These are phyloP conservation scores for Scolopax bukidnonensis DNA, from an alignment of 2,797 vertebrate species.

Conservation along the genomic window DNA sequence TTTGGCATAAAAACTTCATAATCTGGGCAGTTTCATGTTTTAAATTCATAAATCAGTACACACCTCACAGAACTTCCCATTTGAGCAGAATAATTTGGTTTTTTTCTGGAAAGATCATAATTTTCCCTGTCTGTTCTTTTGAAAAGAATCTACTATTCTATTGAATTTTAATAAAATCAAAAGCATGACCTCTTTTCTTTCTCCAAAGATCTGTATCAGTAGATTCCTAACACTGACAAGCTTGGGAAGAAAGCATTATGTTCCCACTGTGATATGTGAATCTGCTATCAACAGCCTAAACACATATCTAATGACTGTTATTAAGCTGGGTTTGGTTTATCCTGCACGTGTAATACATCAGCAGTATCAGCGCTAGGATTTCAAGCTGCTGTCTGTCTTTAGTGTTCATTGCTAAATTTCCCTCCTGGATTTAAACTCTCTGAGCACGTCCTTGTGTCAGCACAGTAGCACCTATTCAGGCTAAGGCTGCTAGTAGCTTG, in stretches of 20 bases:
- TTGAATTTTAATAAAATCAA: neutral
- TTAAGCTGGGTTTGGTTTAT: neutral
- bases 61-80: neutral
- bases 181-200: neutral
- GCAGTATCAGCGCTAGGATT: neutral
- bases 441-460: fast-evolving
- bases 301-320: neutral
- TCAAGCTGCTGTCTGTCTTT: neutral
- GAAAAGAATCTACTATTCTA: neutral
- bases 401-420: neutral
- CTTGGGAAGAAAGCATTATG: neutral
- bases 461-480: neutral
- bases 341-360: neutral
- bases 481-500: neutral
- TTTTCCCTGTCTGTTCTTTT: neutral
- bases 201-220: neutral
- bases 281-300: neutral
- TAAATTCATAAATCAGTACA: neutral
- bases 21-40: neutral
- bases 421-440: neutral
- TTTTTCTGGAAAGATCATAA: neutral
- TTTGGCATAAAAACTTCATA: neutral
- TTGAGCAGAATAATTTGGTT: neutral
- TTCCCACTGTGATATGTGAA: neutral
- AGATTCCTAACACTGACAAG: neutral